Conservation (phyloP, 1,140 invertebrate genomes). For the Zelostemma sp. region DNA sequence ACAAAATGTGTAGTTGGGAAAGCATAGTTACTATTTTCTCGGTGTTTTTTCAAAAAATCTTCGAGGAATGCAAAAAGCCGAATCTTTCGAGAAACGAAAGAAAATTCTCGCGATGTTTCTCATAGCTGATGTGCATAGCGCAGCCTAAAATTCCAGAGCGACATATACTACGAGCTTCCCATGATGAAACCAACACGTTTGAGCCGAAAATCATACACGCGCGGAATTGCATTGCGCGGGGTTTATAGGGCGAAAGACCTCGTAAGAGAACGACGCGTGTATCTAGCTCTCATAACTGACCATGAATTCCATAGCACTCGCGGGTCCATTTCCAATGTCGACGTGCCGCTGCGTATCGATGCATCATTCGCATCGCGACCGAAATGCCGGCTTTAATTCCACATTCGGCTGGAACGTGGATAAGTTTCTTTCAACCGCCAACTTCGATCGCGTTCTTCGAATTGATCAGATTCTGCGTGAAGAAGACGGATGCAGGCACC, state of each 20-base stretch:
- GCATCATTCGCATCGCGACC: conserved; percentile 9
- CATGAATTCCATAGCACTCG: conserved; percentile 5
- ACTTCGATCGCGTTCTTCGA: conserved; percentile 4
- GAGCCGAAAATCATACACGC: conserved; percentile 1
- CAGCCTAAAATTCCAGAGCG: no score
- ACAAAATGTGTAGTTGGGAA: no score
- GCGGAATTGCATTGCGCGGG: background rate
- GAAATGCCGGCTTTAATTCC: conserved; percentile 10
- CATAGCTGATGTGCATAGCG: background rate
- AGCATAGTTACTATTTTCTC: no score
- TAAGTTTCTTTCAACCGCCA: conserved; percentile 6
- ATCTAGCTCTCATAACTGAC: background rate
- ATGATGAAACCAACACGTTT: no score
- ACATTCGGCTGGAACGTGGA: conserved; percentile 1
- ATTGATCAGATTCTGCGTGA: conserved; percentile 10
- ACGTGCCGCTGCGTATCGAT: conserved; percentile 38
- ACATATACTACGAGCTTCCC: background rate
- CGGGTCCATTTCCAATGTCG: conserved; percentile 53
- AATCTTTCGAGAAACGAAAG: no score
- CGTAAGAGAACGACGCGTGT: background rate
- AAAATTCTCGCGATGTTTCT: background rate
- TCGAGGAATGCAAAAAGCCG: no score
- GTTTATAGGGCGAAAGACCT: background rate
- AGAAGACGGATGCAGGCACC: background rate
- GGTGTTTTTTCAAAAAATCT: no score